These are phyloP conservation scores for Nebria ingens DNA, from an alignment of 1,140 invertebrate species.

Conservation along the genomic window DNA sequence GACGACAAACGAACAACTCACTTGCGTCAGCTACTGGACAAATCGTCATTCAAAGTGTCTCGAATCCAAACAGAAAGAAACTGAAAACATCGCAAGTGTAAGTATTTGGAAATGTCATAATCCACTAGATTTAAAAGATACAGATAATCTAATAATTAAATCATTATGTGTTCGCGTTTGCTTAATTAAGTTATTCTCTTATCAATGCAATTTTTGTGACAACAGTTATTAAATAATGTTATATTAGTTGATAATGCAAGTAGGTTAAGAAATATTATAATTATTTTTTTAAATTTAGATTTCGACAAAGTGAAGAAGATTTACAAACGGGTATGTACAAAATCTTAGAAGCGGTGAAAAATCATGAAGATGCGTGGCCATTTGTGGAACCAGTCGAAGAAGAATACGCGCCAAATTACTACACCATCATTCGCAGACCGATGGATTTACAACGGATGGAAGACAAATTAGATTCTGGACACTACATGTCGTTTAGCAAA, in stretches of 20 bases:
- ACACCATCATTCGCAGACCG: conserved; percentile 61
- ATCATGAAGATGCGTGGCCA: conserved; percentile 84
- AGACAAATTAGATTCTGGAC: conserved; percentile 67
- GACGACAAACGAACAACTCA: conserved; percentile 79
- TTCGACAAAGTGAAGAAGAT: conserved; percentile 69
- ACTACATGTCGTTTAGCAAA: conserved; percentile 66
- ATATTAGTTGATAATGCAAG: too few species aligned
- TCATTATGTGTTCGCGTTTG: too few species aligned
- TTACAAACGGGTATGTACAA: conserved; percentile 81
- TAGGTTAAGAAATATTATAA: too few species aligned
- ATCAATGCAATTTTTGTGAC: too few species aligned
- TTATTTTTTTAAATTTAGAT: conserved; percentile 40
- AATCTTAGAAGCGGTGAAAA: conserved; percentile 71
- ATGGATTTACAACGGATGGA: conserved; percentile 87
- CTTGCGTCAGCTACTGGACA: conserved; percentile 71
- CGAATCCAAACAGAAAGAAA: conserved; percentile 39
- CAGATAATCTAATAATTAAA: too few species aligned
- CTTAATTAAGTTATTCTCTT: too few species aligned
- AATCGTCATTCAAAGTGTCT: conserved; percentile 57
- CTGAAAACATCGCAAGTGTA: conserved; percentile 56
- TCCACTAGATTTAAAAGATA: too few species aligned
- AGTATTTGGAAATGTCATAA: conserved; percentile 27
- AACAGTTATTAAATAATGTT: too few species aligned
- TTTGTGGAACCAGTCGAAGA: conserved; percentile 86
- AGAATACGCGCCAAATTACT: conserved; percentile 82